A percentile compares a stretch with the other conserved stretches of the same genome.
phyloP scores from a whole-genome alignment of 2,888 invertebrate genomes.

The Argyresthia albistria region DNA sequence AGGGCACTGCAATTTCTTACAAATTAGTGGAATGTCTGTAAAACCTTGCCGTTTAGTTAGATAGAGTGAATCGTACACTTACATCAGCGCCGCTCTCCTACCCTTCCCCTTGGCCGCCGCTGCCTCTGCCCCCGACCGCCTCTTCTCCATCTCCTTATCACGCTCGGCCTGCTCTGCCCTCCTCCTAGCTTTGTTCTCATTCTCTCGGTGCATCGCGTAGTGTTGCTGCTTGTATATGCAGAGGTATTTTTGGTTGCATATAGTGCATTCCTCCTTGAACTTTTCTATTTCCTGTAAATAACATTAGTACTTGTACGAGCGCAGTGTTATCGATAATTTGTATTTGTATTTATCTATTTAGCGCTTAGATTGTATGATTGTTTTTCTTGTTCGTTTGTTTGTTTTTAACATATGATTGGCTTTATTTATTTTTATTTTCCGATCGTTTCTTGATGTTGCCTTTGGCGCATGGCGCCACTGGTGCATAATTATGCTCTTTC shows the following conservation, averaged over 20 bases:
- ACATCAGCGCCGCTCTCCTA: constrained; percentile 48
- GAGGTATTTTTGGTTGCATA: constrained; percentile 61
- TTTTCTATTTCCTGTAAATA: constrained; percentile 51
- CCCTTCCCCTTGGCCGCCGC: constrained; percentile 19
- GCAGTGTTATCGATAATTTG: too few species aligned
- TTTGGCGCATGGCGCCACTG: too few species aligned
- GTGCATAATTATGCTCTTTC: too few species aligned
- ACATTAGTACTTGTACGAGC: background rate
- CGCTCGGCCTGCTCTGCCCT: constrained; percentile 13
- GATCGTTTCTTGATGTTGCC: too few species aligned
- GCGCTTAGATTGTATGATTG: too few species aligned
- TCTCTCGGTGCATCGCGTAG: constrained; percentile 54
- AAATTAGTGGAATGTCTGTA: too few species aligned
- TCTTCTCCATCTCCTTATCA: constrained; percentile 14
- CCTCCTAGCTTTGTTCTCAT: constrained; percentile 23
- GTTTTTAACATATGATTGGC: too few species aligned
- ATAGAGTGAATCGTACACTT: constrained; percentile 11
- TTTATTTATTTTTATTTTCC: too few species aligned
- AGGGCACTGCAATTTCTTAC: too few species aligned
- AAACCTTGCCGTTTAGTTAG: too few species aligned
- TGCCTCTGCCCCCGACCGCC: constrained; percentile 13
- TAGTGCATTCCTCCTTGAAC: constrained; percentile 59
- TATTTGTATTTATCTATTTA: too few species aligned
- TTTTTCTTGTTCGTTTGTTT: too few species aligned
- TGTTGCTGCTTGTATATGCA: constrained; percentile 74